These are phyloP conservation scores for Trachelus iudaicus DNA, from an alignment of 2,888 invertebrate genomes.

Conservation along the genomic window DNA sequence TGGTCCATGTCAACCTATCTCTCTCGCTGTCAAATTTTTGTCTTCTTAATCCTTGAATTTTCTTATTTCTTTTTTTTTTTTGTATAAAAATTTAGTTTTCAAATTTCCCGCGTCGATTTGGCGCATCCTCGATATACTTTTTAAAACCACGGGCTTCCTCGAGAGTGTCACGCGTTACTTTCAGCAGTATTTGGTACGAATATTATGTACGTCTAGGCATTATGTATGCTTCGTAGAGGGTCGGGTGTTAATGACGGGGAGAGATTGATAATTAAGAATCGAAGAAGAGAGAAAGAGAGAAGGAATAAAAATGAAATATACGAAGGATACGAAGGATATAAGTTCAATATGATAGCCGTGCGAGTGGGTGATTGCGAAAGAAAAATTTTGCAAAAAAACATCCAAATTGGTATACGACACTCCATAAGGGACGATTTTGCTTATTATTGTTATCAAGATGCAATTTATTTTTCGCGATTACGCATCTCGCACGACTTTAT, in stretches of 20 bases:
- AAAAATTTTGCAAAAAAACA: neutral
- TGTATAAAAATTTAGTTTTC: neutral
- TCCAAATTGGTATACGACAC: no score
- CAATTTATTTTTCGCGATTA: neutral
- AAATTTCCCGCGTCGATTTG: neutral
- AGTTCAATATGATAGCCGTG: neutral
- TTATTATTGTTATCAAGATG: no score
- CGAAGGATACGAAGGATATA: neutral
- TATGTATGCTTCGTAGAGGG: slow-evolving; percentile 43
- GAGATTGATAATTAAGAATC: slow-evolving; percentile 4
- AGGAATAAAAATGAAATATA: neutral
- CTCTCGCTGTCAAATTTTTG: neutral
- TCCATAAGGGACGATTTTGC: no score
- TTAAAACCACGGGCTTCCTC: slow-evolving; percentile 27
- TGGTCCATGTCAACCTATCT: neutral
- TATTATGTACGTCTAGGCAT: slow-evolving; percentile 39
- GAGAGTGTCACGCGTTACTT: slow-evolving; percentile 41
- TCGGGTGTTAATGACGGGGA: neutral
- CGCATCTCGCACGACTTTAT: slow-evolving; percentile 11
- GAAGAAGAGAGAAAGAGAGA: slow-evolving; percentile 6
- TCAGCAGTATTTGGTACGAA: slow-evolving; percentile 39
- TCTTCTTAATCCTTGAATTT: slow-evolving; percentile 5
- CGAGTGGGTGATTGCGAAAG: neutral
- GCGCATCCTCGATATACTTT: neutral
- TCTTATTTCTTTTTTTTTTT: neutral